Base-by-base conservation (phyloP, 2,888 invertebrate species). In the Seira musarum region DNA sequence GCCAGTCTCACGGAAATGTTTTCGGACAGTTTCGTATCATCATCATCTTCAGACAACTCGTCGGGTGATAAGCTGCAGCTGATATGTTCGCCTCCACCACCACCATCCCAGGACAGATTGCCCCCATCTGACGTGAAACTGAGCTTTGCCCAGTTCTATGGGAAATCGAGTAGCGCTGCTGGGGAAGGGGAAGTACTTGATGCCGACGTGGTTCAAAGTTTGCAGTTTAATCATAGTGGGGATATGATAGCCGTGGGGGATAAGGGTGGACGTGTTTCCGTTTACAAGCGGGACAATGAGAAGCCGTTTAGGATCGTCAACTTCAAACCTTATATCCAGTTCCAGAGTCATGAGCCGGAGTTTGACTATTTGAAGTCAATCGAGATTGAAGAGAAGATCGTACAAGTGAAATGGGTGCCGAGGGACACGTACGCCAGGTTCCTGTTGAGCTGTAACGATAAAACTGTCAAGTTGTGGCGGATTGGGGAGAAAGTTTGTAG, bases 301-400 rank as follows among this genome's bases (percentile, higher is more conserved):
- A 46, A 22, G 22, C 3, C 21, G 1, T 69, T 17, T 57, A 25
- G 49, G 25, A 15, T 10, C 2, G 22, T 17, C 10, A 60, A 57
- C 17, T 78, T 40, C 24, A 17, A 15, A 10, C n/a, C n/a, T 10
- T 49, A 57, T 19, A 1, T 69, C 0, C 6, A n/a, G 2, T 72
- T 78, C 53, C 71, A 72, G 24, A 49, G 49, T 1, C 78, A 78
- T 25, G 35, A 67, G 5, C 61, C 72, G 1, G 78, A 72, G 15
- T 78, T 78, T 67, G 78, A 78, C 63, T 78, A 72, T 72, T 24
- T 78, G 15, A 78, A 78, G 19, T 72, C 72, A 30, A 46, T 72
- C 1, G 78, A 78, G 17, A 78, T 78, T 49, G 78, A 78, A 19
- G 78, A 78, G 25, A 72, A 61, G 17, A 78, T 78, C n/a, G 49